These are phyloP conservation scores for Chalcosyrphus nemorum DNA, from an alignment of 2,888 invertebrate genomes.

Conservation along the genomic window DNA sequence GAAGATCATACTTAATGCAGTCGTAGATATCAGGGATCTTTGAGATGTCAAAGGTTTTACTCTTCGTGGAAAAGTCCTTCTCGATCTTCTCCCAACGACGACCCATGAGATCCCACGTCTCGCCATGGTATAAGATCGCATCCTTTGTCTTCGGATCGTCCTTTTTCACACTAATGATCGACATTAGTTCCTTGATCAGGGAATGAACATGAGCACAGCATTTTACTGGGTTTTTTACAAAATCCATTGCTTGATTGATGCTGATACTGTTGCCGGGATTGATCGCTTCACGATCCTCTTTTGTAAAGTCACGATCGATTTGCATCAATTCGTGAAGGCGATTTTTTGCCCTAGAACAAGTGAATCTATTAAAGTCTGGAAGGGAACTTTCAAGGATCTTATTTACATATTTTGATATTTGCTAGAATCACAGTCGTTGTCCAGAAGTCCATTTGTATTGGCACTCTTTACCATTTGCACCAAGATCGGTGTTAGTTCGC, in stretches of 20 bases:
- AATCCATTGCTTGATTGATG: slow-evolving; percentile 94
- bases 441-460: slow-evolving; percentile 98
- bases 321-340: slow-evolving; percentile 96
- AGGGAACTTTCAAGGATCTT: too few relatives aligned
- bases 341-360: slow-evolving; percentile 92
- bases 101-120: slow-evolving; percentile 99
- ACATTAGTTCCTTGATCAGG: slow-evolving; percentile 93
- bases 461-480: slow-evolving; percentile 99
- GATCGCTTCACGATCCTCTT: slow-evolving; percentile 92
- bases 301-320: slow-evolving; percentile 92
- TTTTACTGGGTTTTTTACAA: slow-evolving; percentile 96
- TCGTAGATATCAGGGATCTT: slow-evolving; percentile 99
- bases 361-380: slow-evolving; percentile 9
- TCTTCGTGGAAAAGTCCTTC: slow-evolving; percentile 98
- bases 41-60: slow-evolving; percentile 96
- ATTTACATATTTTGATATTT: slow-evolving; percentile 97
- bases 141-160: slow-evolving; percentile 96
- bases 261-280: slow-evolving; percentile 97
- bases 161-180: slow-evolving; percentile 91
- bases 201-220: slow-evolving; percentile 96
- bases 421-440: slow-evolving; percentile 98
- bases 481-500: slow-evolving; percentile 98
- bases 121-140: slow-evolving; percentile 97
- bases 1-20: slow-evolving; percentile 99
- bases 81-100: slow-evolving; percentile 98